Percentiles rank a stretch among this genome's conserved stretches.
These are phyloP conservation scores for Trochalopteron elliotii DNA, from an alignment of 2,113 vertebrate species.

Conservation along the genomic window DNA sequence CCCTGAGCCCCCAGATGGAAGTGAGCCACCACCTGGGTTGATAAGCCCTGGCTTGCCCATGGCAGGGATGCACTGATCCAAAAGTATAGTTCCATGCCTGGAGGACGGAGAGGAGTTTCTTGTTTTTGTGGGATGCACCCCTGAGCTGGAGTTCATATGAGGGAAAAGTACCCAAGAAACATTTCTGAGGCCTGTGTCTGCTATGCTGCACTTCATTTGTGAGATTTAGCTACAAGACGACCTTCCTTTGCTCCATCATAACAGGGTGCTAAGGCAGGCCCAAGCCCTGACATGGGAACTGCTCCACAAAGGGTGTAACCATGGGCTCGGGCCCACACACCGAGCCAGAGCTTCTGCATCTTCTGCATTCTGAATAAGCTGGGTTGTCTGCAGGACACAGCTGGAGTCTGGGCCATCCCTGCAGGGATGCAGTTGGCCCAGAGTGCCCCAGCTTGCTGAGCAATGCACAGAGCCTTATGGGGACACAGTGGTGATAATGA, in stretches of 20 bases:
- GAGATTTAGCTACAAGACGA: neutral
- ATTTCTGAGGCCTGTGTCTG: neutral
- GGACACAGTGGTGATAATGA: too few species aligned
- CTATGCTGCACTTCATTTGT: neutral
- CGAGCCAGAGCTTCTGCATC: neutral
- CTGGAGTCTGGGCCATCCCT: neutral
- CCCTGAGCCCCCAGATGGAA: neutral
- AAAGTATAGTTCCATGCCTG: neutral
- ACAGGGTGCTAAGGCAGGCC: neutral
- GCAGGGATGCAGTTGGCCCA: neutral
- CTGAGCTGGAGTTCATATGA: neutral
- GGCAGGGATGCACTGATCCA: neutral
- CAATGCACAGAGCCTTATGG: rapidly evolving
- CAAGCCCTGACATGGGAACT: rapidly evolving
- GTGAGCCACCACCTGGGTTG: rapidly evolving
- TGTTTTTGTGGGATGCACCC: neutral
- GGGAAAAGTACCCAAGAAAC: neutral
- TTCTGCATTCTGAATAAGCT: neutral
- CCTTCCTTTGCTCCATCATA: neutral
- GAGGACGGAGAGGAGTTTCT: neutral
- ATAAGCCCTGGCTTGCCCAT: neutral
- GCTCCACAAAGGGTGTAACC: neutral
- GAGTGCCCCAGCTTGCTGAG: neutral
- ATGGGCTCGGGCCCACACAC: rapidly evolving
- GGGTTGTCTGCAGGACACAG: neutral